These are phyloP conservation scores for Poliocrania exsul DNA, from an alignment of 2,797 vertebrate genomes.

Conservation along the genomic window DNA sequence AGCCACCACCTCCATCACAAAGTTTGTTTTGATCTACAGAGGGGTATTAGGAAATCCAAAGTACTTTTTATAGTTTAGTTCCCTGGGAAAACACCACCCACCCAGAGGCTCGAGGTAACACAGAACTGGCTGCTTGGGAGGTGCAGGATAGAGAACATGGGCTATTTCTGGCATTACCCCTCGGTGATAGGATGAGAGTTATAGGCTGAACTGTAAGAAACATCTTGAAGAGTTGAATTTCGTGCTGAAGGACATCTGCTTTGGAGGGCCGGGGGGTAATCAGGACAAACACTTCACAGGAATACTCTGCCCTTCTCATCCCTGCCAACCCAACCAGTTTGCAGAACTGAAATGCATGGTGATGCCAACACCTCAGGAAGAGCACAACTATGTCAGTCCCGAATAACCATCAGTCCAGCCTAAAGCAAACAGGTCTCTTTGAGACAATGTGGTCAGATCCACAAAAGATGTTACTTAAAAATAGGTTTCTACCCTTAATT, in stretches of 20 bases:
- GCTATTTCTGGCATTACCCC: neutral
- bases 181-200: neutral
- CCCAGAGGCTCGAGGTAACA: neutral
- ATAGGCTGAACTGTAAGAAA: neutral
- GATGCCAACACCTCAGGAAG: neutral
- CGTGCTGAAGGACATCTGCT: neutral
- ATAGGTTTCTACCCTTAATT: neutral
- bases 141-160: neutral
- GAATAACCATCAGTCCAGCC: neutral
- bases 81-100: conserved; percentile 39
- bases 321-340: neutral
- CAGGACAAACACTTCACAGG: neutral
- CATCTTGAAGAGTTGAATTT: neutral
- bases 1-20: neutral
- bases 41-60: neutral
- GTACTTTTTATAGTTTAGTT: neutral
- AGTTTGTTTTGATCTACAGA: neutral
- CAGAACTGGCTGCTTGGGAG: conserved; percentile 12
- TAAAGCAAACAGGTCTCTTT: neutral
- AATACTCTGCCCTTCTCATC: neutral
- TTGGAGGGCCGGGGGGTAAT: neutral
- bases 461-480: neutral
- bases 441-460: neutral
- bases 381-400: neutral
- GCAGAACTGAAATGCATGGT: neutral